Base-by-base conservation (phyloP, 2,113 vertebrate genomes). In the Nothocercus julius region DNA sequence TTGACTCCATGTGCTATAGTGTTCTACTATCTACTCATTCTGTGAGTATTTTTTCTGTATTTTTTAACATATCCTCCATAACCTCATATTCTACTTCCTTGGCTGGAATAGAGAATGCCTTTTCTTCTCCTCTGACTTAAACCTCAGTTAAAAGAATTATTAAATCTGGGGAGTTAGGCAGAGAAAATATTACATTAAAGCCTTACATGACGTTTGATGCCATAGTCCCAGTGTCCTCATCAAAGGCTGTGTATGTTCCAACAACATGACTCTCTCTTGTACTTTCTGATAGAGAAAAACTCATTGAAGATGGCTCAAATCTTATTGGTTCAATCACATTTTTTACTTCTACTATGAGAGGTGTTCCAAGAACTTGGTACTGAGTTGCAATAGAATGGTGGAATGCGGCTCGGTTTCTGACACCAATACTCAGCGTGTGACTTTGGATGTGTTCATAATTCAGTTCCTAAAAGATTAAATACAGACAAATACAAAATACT, bases 401-500 rank as follows among this genome's bases (percentile, higher is more conserved):
- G 93, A 99, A 99, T 30, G 76, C 42, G 34, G 98, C 99, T 95
- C 98, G 98, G 15, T 99, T 99, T 89, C 95, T 95, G 66, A 99
- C 98, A 20, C 92, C 96, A 40, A 99, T 96, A 14, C 84, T 67
- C 76, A 99, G 95, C 18, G 98, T 89, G 27, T 98, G 54, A 59
- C 64, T 90, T 70, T 97, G 97, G 7, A 98, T 45, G 36, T 98
- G 91, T 95, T 99, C 99, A 73, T 98, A 99, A 97, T 99, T 98
- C 84, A 99, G 82, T 66, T 96, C 94, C 99, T 99, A 93, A 93
- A 94, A 97, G 28, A 73, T 66, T 85, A 82, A 85, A 54, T 79
- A 74, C 49, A 64, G 73, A 96, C 34, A 87, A 83, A 27, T 53
- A 68, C 75, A 38, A 74, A 67, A 61, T 61, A 49, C 49, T 49